phyloP scores from a whole-genome alignment of 2,888 invertebrate genomes.

The Rosalia funebris region DNA sequence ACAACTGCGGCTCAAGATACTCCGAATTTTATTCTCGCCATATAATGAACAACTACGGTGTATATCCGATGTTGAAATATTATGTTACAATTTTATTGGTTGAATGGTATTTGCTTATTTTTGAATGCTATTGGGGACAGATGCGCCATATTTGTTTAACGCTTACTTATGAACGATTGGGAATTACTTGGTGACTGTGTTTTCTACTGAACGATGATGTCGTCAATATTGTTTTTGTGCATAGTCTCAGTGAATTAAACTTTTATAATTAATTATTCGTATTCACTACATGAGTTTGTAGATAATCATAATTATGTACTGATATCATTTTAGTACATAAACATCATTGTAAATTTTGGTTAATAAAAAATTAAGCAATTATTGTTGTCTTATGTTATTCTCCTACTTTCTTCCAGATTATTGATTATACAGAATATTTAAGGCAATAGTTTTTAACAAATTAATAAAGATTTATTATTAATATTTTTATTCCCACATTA shows the following conservation, averaged over 20 bases:
- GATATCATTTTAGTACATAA: conserved; percentile 41
- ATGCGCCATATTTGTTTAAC: no score
- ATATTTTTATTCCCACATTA: no score
- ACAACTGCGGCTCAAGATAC: conserved; percentile 6
- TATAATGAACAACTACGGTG: neutral
- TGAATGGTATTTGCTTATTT: no score
- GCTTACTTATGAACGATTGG: no score
- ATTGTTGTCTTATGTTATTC: neutral
- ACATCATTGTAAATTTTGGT: conserved; percentile 52
- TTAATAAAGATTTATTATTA: no score
- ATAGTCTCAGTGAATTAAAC: conserved; percentile 40
- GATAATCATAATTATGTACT: conserved; percentile 47
- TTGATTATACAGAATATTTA: no score
- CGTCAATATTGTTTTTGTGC: conserved; percentile 29
- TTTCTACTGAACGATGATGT: neutral
- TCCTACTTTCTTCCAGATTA: no score
- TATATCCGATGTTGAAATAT: neutral
- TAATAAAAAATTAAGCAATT: conserved; percentile 46
- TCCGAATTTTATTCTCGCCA: neutral
- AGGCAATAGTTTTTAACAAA: no score
- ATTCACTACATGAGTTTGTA: conserved; percentile 46
- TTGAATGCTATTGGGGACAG: conserved; percentile 21
- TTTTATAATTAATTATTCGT: conserved; percentile 38
- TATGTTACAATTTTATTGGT: no score
- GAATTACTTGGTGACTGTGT: neutral